Conservation (phyloP, 2,888 invertebrate genomes). For the Aphrophora alni region DNA sequence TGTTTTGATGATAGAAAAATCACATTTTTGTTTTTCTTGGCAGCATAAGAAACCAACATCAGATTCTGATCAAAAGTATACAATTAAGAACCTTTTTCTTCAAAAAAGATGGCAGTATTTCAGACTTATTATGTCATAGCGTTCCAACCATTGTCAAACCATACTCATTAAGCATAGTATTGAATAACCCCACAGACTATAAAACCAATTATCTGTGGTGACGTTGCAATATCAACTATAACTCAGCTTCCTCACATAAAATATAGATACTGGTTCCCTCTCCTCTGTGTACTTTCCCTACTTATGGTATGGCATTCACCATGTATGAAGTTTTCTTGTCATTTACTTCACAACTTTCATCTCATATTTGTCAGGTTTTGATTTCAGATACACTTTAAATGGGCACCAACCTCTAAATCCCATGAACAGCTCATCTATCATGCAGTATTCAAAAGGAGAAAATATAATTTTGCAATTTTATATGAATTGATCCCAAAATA, state of each 20-base stretch:
- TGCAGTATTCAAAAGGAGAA: no score
- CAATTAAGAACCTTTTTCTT: constrained; percentile 43
- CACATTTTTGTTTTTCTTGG: constrained; percentile 49
- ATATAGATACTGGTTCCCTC: constrained; percentile 34
- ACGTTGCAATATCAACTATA: constrained; percentile 41
- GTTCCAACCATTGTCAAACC: constrained; percentile 45
- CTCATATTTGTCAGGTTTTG: constrained; percentile 22
- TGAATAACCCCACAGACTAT: constrained; percentile 35
- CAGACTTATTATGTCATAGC: constrained; percentile 48
- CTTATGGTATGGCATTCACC: constrained; percentile 43
- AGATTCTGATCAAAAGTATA: constrained; percentile 51
- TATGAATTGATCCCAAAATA: no score
- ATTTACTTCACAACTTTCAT: constrained; percentile 7
- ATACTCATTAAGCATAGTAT: constrained; percentile 43
- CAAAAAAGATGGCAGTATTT: constrained; percentile 53
- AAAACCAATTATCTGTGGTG: constrained; percentile 43
- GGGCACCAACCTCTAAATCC: constrained; percentile 36
- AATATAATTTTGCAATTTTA: constrained; percentile 32
- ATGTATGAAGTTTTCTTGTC: constrained; percentile 31
- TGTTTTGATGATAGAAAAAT: constrained; percentile 51
- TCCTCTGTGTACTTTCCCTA: constrained; percentile 32
- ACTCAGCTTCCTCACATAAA: constrained; percentile 42
- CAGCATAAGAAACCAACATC: constrained; percentile 50
- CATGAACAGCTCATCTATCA: constrained; percentile 38
- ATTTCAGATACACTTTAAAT: constrained; percentile 34